Base-by-base conservation (phyloP, 2,888 invertebrate species). In the Limulus polyphemus region DNA sequence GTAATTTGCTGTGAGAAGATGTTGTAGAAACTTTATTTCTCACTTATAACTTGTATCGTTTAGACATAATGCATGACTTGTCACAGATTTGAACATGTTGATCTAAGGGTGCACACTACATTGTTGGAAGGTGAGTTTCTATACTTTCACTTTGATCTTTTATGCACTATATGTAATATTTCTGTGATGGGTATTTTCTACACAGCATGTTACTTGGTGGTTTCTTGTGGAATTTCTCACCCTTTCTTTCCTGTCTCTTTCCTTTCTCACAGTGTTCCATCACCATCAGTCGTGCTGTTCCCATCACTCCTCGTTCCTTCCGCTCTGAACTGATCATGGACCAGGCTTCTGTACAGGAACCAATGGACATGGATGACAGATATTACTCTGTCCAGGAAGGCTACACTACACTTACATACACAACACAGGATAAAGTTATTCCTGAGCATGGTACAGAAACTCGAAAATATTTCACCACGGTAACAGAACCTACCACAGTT, bases 61-160 rank as follows among this genome's bases (percentile, higher is more conserved):
- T 32, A 32, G 32, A 32, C 32, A 32, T 32, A 32, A 32, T 32
- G 32, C 32, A 32, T 32, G 32, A 32, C 32, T 32, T 32, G 32
- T 32, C 32, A 32, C 32, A 32, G 32, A 32, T 32, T 2, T 32
- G 32, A 32, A 32, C 7, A 32, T 32, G 32, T 32, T 32, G 1
- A 7, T 32, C 32, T 32, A 32, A 32, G 32, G 32, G 32, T 32
- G 32, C 32, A 32, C 3, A 32, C 1, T 32, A 32, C 32, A 32
- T 32, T 2, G 32, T 32, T 32, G 32, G 32, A 32, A 32, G 32
- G 32, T 32, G 32, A 32, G 32, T 32, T 32, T 32, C 32, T 32
- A 32, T 32, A 1, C 32, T 68, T 70, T 69, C 71, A 71, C 72
- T 49, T 55, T 58, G 59, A 47, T 63, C 59, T 62, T 14, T 47